phyloP scores from a whole-genome alignment of 2,797 vertebrate genomes.

The Phalloptychus januarius region DNA sequence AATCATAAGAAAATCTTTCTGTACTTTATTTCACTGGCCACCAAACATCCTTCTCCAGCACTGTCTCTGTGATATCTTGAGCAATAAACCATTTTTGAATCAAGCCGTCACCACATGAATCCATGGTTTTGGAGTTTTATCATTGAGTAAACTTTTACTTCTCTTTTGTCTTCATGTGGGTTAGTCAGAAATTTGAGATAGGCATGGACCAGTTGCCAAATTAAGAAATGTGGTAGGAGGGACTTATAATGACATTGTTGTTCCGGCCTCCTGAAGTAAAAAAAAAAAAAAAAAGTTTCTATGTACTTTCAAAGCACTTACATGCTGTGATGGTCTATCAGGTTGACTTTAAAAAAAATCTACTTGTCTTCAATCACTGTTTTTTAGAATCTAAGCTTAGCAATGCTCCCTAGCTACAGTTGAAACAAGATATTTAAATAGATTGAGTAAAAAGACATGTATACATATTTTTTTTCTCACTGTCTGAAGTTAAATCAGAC shows the following conservation, averaged over 20 bases:
- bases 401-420: neutral
- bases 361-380: neutral
- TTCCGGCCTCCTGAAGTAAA: neutral
- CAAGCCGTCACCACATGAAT: neutral
- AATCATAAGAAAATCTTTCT: neutral
- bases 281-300: too few species aligned
- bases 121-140: neutral
- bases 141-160: neutral
- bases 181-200: neutral
- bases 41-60: neutral
- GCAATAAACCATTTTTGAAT: neutral
- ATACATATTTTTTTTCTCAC: too few species aligned
- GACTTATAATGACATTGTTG: neutral
- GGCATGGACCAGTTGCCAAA: neutral
- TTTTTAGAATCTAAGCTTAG: neutral
- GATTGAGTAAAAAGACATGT: neutral
- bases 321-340: neutral
- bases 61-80: neutral
- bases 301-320: neutral
- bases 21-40: neutral
- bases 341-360: neutral
- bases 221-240: neutral
- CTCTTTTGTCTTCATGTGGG: neutral
- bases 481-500: too few species aligned
- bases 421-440: too few species aligned